Base-by-base conservation (phyloP, 2,888 invertebrate genomes). In the Cheilosia scutellata region DNA sequence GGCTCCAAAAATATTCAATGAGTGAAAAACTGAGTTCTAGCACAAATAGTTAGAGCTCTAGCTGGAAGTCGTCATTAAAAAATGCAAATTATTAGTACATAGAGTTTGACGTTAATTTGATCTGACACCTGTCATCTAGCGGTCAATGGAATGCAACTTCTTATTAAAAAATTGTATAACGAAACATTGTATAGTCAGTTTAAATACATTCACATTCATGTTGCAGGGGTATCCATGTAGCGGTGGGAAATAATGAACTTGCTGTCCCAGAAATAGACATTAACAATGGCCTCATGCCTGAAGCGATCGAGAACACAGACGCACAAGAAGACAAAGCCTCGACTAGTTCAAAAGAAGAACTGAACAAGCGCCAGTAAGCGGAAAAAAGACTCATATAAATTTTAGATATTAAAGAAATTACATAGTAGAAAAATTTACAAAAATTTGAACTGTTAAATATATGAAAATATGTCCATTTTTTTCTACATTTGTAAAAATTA, bases 191-290 rank as follows among this genome's bases (percentile, higher is more conserved):
- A 5, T 16, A 16, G 16, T 16, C 13, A 13, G 16, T 5, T 6
- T n/a, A 11, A 31, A 68, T 16, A 11, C 5, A 20, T 5, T 27
- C 20, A 0, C 5, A 1, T 40, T 66, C 9, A 6, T n/a, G 0
- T 40, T 89, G n/a, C 80, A 93, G 93, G 31, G 88, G 89, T 40
- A 92, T 93, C 33, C 92, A 92, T 78, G 68, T 92, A 47, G 88
- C 91, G 25, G 89, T 92, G 62, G 91, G 91, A 9, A 87, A 89
- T 5, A 88, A 88, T 11, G 87, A 89, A 1, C 77, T 93, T 82
- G 91, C 90, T 2, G 90, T 91, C 40, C 88, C 90, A 4, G 90
- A 91, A 79, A 77, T 89, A 4, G 91, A 91, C 20, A 89, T 88
- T 5, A 90, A 90, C 60, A 89, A 89, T 44, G 89, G 88, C 6